Conservation (phyloP, 2,888 invertebrate species). For the Carabus problematicus region DNA sequence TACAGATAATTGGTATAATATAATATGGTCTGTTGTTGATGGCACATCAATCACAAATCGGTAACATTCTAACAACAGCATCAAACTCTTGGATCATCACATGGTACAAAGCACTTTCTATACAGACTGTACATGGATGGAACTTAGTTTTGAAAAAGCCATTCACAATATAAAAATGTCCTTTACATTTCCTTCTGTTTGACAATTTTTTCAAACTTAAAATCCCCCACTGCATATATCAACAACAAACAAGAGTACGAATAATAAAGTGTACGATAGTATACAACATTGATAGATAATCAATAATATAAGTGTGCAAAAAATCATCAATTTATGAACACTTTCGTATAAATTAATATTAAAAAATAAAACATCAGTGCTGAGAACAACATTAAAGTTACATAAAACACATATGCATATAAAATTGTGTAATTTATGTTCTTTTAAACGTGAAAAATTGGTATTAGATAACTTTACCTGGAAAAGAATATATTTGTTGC, state of each 20-base stretch:
- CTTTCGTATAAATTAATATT: not conserved
- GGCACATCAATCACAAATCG: slow-evolving; percentile 37
- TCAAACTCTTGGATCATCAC: slow-evolving; percentile 7
- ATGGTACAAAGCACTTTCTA: no score
- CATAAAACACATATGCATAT: no score
- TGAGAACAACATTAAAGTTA: slow-evolving; percentile 2
- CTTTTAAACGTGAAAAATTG: slow-evolving; percentile 1
- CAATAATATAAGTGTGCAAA: not conserved
- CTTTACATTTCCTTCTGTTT: no score
- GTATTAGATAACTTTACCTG: not conserved
- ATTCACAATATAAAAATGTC: no score
- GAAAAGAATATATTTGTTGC: no score
- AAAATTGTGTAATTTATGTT: not conserved
- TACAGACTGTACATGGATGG: no score
- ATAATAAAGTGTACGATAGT: not conserved
- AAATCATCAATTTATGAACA: slow-evolving; percentile 2
- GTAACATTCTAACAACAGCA: slow-evolving; percentile 24
- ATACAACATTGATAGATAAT: not conserved
- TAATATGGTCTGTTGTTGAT: slow-evolving; percentile 23
- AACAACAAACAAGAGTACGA: not conserved
- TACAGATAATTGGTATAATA: slow-evolving; percentile 14
- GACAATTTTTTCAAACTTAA: not conserved
- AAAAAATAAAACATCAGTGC: slow-evolving; percentile 1
- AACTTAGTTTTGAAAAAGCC: no score
- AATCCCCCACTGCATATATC: not conserved